Evolutionary conservation across 1,140 invertebrate genomes (phyloP).

Genomic region (Alviniconcha marisindica): DNA sequence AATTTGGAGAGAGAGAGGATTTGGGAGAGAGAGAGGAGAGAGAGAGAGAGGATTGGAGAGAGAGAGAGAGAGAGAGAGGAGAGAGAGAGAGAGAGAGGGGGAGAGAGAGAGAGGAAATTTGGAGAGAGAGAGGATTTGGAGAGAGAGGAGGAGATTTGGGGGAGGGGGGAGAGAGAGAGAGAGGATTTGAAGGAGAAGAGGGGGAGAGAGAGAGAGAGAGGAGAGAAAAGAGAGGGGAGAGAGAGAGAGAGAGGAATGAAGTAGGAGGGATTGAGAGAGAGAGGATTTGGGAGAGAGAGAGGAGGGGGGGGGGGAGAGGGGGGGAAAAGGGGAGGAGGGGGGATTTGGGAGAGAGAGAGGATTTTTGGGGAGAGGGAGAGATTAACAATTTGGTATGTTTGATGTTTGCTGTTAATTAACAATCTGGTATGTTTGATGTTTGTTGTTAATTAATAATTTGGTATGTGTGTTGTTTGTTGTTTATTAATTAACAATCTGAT

Average conservation of each 20-base stretch:
- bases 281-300: too few relatives aligned
- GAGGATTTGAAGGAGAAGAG: background rate
- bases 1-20: too few relatives aligned
- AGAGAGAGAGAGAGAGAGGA: background rate
- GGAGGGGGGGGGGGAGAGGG: background rate
- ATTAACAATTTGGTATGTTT: background rate
- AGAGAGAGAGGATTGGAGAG: background rate
- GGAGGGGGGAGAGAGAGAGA: background rate
- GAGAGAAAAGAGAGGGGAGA: constrained; percentile 2
- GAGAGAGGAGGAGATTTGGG: background rate
- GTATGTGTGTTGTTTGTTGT: too few relatives aligned
- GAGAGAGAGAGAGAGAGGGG: background rate
- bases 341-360: background rate
- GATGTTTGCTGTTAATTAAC: too few relatives aligned
- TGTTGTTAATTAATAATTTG: too few relatives aligned
- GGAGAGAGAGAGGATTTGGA: background rate
- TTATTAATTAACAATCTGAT: too few relatives aligned
- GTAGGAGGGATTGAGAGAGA: background rate
- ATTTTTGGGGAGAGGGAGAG: background rate
- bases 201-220: constrained; percentile 1
- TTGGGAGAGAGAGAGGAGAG: background rate
- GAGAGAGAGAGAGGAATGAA: constrained; percentile 27
- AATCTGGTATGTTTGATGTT: too few relatives aligned
- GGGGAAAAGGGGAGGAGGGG: background rate
- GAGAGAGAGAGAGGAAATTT: background rate